Evolutionary conservation across 2,888 invertebrate genomes (phyloP).

Genomic region (Epirrhoe tristata): DNA sequence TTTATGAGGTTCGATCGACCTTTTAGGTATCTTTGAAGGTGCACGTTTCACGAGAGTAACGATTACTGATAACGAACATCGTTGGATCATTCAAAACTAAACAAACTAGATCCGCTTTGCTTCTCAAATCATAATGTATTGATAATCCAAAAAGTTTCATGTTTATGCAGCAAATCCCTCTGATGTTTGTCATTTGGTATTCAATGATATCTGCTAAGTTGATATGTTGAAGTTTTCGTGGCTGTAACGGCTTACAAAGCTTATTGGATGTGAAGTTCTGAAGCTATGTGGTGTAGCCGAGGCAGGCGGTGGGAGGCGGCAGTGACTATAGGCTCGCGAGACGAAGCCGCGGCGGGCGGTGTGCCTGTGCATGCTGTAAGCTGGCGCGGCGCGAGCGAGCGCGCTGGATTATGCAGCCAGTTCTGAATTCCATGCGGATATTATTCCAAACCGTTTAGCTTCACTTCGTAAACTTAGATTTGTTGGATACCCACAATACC

Average conservation of each 20-base stretch:
- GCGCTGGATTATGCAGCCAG: constrained; percentile 21
- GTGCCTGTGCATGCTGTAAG: constrained; percentile 19
- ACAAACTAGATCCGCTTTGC: constrained; percentile 2
- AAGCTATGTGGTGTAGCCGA: neutral
- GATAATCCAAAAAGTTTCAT: constrained; percentile 17
- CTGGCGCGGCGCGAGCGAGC: constrained; percentile 17
- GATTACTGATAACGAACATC: neutral
- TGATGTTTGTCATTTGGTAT: constrained; percentile 15
- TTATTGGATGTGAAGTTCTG: constrained; percentile 5
- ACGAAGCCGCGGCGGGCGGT: constrained; percentile 8
- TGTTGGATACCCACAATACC: neutral
- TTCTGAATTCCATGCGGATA: constrained; percentile 11
- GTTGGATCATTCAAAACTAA: neutral
- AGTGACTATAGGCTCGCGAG: neutral
- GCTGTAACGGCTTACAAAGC: constrained; percentile 11
- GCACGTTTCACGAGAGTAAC: neutral
- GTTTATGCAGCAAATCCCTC: constrained; percentile 7
- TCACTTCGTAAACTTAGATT: constrained; percentile 1
- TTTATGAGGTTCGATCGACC: constrained; percentile 1
- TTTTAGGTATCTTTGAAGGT: neutral
- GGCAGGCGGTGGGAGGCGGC: neutral
- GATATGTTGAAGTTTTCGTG: constrained; percentile 18
- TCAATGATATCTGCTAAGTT: constrained; percentile 4
- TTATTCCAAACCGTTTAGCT: constrained; percentile 4
- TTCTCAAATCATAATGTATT: constrained; percentile 8